Evolutionary conservation across 2,888 invertebrate genomes (phyloP).

Genomic region (Bombylius major): DNA sequence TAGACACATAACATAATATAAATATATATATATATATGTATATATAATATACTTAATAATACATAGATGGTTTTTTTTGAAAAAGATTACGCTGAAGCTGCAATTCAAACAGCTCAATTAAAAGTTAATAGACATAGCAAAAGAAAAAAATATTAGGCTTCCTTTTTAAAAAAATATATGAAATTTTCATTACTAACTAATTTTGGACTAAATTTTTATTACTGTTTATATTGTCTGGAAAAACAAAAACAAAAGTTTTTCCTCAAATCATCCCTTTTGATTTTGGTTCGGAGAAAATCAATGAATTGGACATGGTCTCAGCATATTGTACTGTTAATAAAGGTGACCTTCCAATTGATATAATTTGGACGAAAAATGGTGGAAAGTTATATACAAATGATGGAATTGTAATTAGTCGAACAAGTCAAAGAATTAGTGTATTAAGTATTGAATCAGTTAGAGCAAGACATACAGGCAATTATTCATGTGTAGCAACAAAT

Average conservation of each 20-base stretch:
- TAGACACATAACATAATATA: no score
- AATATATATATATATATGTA: no score
- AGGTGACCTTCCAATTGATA: conserved; percentile 64
- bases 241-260: conserved; percentile 38
- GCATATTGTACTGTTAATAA: conserved; percentile 58
- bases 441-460: conserved; percentile 49
- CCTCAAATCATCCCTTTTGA: conserved; percentile 60
- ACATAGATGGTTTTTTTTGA: no score
- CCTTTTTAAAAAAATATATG: no score
- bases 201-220: no score
- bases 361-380: conserved; percentile 54
- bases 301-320: conserved; percentile 55
- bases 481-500: conserved; percentile 49
- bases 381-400: conserved; percentile 37
- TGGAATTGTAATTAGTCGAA: conserved; percentile 43
- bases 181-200: no score
- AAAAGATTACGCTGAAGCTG: conserved; percentile 53
- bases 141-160: no score
- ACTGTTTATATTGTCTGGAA: no score
- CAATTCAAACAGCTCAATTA: conserved; percentile 54
- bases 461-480: conserved; percentile 48
- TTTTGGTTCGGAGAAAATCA: conserved; percentile 55
- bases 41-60: no score
- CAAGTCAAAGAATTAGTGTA: conserved; percentile 45
- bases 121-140: conserved; percentile 49